A percentile compares a stretch with the other conserved stretches of the same genome.
Evolutionary conservation across 2,113 vertebrate species (phyloP).

Genomic region (Dascyllus trimaculatus): DNA sequence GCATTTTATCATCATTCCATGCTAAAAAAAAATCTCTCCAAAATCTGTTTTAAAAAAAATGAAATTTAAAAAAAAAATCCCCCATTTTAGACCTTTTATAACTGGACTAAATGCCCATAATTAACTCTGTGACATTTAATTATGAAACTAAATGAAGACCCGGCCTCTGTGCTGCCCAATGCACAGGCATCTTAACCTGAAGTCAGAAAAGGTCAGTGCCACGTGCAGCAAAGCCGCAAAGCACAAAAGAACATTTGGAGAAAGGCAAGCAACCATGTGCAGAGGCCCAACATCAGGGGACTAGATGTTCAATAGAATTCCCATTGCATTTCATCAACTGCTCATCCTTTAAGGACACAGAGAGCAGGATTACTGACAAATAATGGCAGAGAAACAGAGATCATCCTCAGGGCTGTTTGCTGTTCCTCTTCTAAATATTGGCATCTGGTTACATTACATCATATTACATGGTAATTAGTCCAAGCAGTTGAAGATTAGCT

Average conservation of each 20-base stretch:
- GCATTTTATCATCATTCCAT: no score
- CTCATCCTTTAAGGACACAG: slow-evolving; percentile 13
- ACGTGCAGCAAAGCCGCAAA: not conserved
- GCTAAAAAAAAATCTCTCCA: no score
- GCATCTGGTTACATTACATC: not conserved
- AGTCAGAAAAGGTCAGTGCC: slow-evolving; percentile 15
- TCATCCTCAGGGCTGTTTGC: not conserved
- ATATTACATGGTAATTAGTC: slow-evolving; percentile 5
- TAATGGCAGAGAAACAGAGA: slow-evolving; percentile 1
- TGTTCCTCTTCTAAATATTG: not conserved
- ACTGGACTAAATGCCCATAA: slow-evolving; percentile 31
- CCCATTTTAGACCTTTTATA: not conserved
- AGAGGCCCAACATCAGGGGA: slow-evolving; percentile 17
- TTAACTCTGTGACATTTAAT: slow-evolving; percentile 55
- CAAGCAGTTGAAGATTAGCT: not conserved
- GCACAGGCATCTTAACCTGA: slow-evolving; percentile 27
- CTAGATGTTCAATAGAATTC: not conserved
- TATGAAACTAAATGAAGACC: slow-evolving; percentile 27
- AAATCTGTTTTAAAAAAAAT: not conserved
- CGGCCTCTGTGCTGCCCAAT: not conserved
- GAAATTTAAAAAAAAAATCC: slow-evolving; percentile 2
- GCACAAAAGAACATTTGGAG: slow-evolving; percentile 24
- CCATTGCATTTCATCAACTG: slow-evolving; percentile 15
- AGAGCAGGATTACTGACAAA: slow-evolving; percentile 12
- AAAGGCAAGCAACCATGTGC: slow-evolving; percentile 11